Base-by-base conservation (phyloP, 2,888 invertebrate genomes). In the Drosophila atripex region DNA sequence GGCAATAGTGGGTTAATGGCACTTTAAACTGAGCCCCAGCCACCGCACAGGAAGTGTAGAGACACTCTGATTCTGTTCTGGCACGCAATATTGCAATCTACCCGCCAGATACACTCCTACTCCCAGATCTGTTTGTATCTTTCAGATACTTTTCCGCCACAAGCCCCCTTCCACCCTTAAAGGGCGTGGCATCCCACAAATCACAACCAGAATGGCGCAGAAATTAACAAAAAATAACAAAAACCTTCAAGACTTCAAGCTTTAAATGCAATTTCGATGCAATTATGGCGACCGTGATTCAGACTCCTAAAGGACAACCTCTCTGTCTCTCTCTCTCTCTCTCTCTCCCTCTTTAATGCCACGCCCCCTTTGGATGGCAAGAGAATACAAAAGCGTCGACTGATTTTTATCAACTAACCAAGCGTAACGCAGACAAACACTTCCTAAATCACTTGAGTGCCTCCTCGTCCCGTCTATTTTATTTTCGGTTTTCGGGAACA, bases 391-490 rank as follows among this genome's bases (percentile, higher is more conserved):
- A 66, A 69, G 63, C 76, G 74, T 74, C 78, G 82, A 80, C 82
- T 80, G 89, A 89, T 89, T 89, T 88, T 82, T 89, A 89, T 89
- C 89, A 87, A 87, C 89, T 89, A 89, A 88, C 89, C 90, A 89
- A 89, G 89, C 89, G 88, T 88, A 88, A 88, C 88, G 80, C 80
- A 84, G 80, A 86, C 88, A 89, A 89, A 89, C 90, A 89, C 89
- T 89, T 89, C 89, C 90, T 89, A 89, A 89, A 89, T 89, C 89
- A 89, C 88, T 87, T 79, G 43, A 55, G 41, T 63, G 53, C 60
- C 60, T 51, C 28, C 12, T 21, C 46, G 1, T 50, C 54, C 58
- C 41, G 47, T 69, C 45, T 65, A 58, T 65, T 57, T 46, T 54
- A 57, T 70, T 68, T 68, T 39, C 53, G 53, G 49, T 52, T 28